These are phyloP conservation scores for Leucoraja erinaceus DNA, from an alignment of 2,113 vertebrate species.

Conservation along the genomic window DNA sequence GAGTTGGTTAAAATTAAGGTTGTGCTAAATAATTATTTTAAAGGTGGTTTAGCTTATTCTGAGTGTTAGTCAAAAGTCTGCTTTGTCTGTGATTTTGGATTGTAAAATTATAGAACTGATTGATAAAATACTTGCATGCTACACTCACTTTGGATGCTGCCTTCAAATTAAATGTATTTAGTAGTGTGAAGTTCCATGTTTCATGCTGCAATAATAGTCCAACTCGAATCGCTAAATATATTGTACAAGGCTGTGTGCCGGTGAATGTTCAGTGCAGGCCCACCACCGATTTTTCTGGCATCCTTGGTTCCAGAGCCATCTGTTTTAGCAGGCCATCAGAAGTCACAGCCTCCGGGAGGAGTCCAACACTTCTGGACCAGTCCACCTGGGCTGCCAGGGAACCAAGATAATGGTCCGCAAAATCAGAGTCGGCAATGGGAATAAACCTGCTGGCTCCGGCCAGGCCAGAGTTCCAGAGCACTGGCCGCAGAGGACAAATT, in stretches of 20 bases:
- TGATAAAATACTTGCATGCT: not conserved
- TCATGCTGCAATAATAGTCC: not conserved
- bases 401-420: too few relatives aligned
- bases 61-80: not conserved
- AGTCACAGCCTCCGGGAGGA: too few relatives aligned
- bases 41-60: not conserved
- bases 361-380: too few relatives aligned
- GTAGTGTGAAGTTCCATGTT: not conserved
- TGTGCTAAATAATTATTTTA: not conserved
- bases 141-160: not conserved
- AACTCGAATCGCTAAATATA: not conserved
- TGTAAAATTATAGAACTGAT: not conserved
- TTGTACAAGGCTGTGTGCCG: not conserved
- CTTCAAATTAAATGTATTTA: not conserved
- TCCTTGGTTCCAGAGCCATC: too few relatives aligned
- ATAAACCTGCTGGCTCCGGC: too few relatives aligned
- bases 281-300: too few relatives aligned
- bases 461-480: too few relatives aligned
- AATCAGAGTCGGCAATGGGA: too few relatives aligned
- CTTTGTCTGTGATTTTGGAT: not conserved
- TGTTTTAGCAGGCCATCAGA: too few relatives aligned
- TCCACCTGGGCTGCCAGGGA: too few relatives aligned
- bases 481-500: too few relatives aligned
- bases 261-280: not conserved
- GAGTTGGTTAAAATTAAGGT: not conserved